phyloP scores from a whole-genome alignment of 2,113 vertebrate species.

The Gymnocephalus cernua region DNA sequence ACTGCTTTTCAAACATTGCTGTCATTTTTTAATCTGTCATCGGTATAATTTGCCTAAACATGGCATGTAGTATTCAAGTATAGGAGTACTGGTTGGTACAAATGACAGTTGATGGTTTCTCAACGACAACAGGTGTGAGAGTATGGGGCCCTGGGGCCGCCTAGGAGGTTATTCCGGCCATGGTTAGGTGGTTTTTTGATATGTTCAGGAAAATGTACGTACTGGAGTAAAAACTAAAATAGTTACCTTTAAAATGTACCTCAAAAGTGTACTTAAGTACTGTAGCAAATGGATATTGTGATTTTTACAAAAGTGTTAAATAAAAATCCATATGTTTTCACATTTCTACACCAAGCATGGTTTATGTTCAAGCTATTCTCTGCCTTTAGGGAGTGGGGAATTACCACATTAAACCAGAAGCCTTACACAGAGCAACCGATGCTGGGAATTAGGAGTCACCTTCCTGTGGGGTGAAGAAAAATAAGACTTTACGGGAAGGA shows the following conservation, averaged over 20 bases:
- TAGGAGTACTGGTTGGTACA: no score
- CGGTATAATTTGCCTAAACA: background rate
- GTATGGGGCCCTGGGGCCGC: background rate
- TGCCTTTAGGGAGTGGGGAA: constrained; percentile 49
- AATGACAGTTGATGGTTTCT: background rate
- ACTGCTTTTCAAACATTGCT: background rate
- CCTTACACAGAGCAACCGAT: constrained; percentile 70
- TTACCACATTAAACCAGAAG: constrained; percentile 42
- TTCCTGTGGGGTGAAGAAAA: constrained; percentile 40
- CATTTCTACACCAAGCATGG: background rate
- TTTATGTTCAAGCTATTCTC: constrained; percentile 16
- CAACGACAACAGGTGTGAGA: background rate
- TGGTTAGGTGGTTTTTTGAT: background rate
- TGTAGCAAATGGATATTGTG: background rate
- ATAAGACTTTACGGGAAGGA: constrained; percentile 74
- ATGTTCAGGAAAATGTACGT: background rate
- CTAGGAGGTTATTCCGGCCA: background rate
- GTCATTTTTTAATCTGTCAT: background rate
- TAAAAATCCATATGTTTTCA: background rate
- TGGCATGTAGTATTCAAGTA: background rate
- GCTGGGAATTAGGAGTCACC: constrained; percentile 80
- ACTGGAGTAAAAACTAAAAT: background rate
- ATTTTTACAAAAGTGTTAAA: background rate
- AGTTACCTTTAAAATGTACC: background rate
- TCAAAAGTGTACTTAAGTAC: background rate